phyloP scores from a whole-genome alignment of 2,113 vertebrate species.

The Neomonachus schauinslandi region DNA sequence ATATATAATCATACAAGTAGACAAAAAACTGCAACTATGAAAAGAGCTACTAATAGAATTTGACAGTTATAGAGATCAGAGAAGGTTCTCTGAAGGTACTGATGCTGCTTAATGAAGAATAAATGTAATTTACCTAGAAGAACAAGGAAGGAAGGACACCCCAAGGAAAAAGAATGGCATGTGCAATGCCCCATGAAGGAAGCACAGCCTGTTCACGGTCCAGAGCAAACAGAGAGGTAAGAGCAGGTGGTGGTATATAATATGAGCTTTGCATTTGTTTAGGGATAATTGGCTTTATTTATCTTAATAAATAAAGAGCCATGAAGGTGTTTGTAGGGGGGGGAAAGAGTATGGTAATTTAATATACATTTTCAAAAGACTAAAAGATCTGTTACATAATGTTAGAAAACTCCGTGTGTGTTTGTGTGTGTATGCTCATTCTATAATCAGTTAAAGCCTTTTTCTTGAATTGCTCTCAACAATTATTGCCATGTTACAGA shows the following conservation, averaged over 20 bases:
- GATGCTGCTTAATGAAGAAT: not conserved
- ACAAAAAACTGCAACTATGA: not conserved
- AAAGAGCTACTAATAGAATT: not conserved
- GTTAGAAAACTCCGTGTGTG: not conserved
- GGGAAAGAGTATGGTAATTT: not conserved
- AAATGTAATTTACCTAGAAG: not conserved
- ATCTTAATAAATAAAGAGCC: not conserved
- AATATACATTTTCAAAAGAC: not conserved
- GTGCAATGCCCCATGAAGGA: not conserved
- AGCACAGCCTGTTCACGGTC: not conserved
- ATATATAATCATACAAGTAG: not conserved
- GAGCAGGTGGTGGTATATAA: not conserved
- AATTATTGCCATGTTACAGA: not conserved
- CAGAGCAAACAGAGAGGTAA: not conserved
- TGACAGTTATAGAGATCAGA: not conserved
- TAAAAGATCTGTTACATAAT: not conserved
- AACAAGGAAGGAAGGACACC: not conserved
- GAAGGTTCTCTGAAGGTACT: not conserved
- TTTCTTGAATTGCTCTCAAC: not conserved
- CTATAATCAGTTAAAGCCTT: not conserved
- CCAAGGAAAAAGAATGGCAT: not conserved
- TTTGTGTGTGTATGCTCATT: not conserved
- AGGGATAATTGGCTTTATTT: not conserved
- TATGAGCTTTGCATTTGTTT: not conserved
- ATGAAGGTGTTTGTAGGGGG: not conserved